Base-by-base conservation (phyloP, 2,888 invertebrate genomes). In the Malacosoma neustria region DNA sequence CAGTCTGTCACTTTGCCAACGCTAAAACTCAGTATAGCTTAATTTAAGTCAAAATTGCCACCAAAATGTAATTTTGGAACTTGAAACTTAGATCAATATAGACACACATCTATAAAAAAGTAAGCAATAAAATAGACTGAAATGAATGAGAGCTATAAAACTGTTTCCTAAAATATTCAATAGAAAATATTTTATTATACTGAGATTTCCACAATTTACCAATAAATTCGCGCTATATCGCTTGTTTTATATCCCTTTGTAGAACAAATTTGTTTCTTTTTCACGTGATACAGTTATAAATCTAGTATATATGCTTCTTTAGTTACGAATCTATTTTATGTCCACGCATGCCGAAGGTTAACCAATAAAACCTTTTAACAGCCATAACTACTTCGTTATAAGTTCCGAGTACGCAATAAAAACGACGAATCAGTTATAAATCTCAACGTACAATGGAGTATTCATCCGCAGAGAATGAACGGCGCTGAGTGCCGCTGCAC, bases 291-390 rank as follows among this genome's bases (percentile, higher is more conserved):
- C 70, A 73, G 80, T 80, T 80, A 80, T 79, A 80, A 76, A 79
- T 76, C 74, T 75, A 73, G 63, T 72, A 74, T 71, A 75, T 76
- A 74, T 75, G 72, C 70, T 74, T 66, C 76, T 81, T 77, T 72
- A 72, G 79, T 77, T 74, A 72, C 73, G 82, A 80, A 85, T 80
- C 74, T 73, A 81, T 85, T 85, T 85, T 82, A 85, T 79, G 73
- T 72, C 75, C 75, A 69, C 76, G 73, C 71, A 76, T 73, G 70
- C 73, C 77, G 72, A 85, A 85, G 81, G 84, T 81, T 81, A 81
- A 80, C 85, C 81, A 81, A 84, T 85, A 85, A 85, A 85, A 85
- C 76, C 82, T 81, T 80, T 82, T 84, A 84, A 82, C 82, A 82
- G 79, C 74, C 80, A 79, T 80, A 77, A 81, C 80, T 84, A 82